Percentiles rank a stretch among this genome's conserved stretches.
These are phyloP conservation scores for Nymphalis urticae DNA, from an alignment of 2,888 invertebrate species.

Conservation along the genomic window DNA sequence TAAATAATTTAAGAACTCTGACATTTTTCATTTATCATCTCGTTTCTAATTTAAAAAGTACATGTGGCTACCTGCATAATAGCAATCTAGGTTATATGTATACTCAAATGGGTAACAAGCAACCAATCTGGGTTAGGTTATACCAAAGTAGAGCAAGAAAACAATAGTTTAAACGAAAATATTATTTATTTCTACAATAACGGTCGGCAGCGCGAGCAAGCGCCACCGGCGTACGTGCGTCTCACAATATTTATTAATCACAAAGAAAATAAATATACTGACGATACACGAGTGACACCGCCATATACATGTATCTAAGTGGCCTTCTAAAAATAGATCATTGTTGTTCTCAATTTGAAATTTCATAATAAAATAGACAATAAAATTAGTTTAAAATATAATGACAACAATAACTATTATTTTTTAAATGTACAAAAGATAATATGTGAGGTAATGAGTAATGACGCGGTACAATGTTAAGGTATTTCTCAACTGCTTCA, in stretches of 20 bases:
- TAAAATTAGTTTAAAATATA: conserved; percentile 71
- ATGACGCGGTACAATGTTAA: conserved; percentile 64
- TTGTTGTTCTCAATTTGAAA: conserved; percentile 62
- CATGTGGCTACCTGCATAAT: no score
- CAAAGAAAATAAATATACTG: conserved; percentile 73
- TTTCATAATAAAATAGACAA: conserved; percentile 66
- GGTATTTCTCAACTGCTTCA: conserved; percentile 53
- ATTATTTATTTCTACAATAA: conserved; percentile 81
- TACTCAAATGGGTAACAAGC: no score
- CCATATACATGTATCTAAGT: conserved; percentile 67
- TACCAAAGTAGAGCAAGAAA: conserved; percentile 45
- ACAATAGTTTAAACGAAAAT: conserved; percentile 77
- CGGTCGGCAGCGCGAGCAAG: conserved; percentile 59
- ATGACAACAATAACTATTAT: conserved; percentile 74
- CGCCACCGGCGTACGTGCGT: conserved; percentile 67
- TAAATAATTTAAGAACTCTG: no score
- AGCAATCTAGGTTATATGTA: no score
- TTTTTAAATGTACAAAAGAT: conserved; percentile 68
- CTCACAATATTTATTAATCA: conserved; percentile 77
- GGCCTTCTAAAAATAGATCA: conserved; percentile 69
- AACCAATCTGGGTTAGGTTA: not conserved
- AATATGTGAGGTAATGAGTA: conserved; percentile 77
- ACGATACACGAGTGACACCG: conserved; percentile 64
- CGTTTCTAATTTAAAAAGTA: no score
- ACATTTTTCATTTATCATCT: no score